These are phyloP conservation scores for Trachelus stipa DNA, from an alignment of 2,888 invertebrate species.

Conservation along the genomic window DNA sequence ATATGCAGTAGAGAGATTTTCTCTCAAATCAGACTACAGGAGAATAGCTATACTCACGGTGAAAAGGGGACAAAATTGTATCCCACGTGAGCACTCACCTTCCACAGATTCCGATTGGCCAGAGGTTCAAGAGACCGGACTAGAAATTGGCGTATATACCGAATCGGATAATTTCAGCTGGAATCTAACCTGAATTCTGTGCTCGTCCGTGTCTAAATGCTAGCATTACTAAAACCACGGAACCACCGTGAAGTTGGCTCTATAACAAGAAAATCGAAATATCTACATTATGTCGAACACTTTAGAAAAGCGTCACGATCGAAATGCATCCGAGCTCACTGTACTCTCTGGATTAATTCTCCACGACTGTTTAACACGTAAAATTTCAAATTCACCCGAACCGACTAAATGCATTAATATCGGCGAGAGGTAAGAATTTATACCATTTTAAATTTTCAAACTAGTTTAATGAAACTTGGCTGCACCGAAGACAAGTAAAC, in stretches of 20 bases:
- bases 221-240: conserved; percentile 35
- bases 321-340: background rate
- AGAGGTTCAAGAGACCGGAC: conserved; percentile 31
- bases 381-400: background rate
- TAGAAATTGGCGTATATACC: conserved; percentile 40
- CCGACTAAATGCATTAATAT: background rate
- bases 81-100: conserved; percentile 8
- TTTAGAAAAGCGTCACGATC: background rate
- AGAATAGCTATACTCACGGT: background rate
- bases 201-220: conserved; percentile 25
- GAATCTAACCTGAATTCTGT: conserved; percentile 22
- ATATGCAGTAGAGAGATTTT: background rate
- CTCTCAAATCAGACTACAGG: background rate
- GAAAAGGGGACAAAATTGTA: background rate
- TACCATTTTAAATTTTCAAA: background rate
- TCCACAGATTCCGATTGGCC: conserved; percentile 31
- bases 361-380: background rate
- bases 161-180: conserved; percentile 43
- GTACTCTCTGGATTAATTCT: background rate
- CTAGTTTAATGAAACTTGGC: background rate
- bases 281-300: background rate
- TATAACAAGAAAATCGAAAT: background rate
- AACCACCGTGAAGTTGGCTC: background rate
- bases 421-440: background rate
- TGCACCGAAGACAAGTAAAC: background rate